Evolutionary conservation across 92 coral and sea anemone genomes (phyloP).

Genomic region (Phenganax subtilis): DNA sequence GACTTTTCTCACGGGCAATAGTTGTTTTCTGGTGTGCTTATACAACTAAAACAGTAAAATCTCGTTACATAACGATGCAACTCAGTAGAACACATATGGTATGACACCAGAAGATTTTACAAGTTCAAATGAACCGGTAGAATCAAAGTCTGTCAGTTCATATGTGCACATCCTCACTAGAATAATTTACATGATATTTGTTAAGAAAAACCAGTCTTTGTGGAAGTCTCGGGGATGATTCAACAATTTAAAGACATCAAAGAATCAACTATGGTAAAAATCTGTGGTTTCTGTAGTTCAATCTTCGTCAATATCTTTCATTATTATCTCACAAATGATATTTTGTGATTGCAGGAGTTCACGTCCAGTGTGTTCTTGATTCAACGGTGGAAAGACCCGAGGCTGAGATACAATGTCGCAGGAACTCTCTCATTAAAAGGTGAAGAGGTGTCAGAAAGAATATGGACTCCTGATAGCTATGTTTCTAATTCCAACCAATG

Average conservation of each 20-base stretch:
- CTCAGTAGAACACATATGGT: no score
- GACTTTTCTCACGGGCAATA: no score
- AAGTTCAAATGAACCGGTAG: no score
- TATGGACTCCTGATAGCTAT: slow-evolving; percentile 91
- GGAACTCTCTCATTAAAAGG: slow-evolving; percentile 73
- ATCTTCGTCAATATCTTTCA: background rate
- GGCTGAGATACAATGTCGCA: slow-evolving; percentile 63
- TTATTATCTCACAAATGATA: background rate
- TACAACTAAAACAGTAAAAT: no score
- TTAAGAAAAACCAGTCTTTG: slow-evolving; percentile 62
- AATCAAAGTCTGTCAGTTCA: background rate
- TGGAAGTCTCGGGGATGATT: slow-evolving; percentile 68
- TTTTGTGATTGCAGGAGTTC: slow-evolving; percentile 60
- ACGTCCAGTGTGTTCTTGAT: slow-evolving; percentile 77
- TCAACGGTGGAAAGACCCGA: slow-evolving; percentile 84
- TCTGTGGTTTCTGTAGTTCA: background rate
- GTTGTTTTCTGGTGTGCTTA: no score
- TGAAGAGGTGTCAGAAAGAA: slow-evolving; percentile 63
- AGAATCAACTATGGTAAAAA: slow-evolving; percentile 87
- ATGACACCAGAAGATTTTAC: no score
- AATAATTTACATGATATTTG: background rate
- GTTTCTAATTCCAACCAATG: slow-evolving; percentile 81
- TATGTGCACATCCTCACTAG: background rate
- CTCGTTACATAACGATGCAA: no score
- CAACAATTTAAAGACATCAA: slow-evolving; percentile 88